Percentiles rank a stretch among this genome's conserved stretches.
These are phyloP conservation scores for Pelvicachromis taeniatus DNA, from an alignment of 2,113 vertebrate genomes.

Conservation along the genomic window DNA sequence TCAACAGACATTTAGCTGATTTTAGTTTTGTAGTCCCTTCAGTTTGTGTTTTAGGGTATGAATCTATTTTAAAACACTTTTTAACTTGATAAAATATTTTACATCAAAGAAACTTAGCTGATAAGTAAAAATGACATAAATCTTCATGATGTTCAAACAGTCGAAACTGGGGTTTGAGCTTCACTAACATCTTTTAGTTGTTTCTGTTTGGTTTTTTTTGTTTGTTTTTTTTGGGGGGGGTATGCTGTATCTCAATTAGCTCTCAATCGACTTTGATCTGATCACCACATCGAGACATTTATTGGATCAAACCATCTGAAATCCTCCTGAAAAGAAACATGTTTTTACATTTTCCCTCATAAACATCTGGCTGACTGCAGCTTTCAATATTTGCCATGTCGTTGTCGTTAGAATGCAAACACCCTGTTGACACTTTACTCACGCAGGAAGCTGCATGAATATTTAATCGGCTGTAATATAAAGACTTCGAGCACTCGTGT, in stretches of 20 bases:
- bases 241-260: no score
- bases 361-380: neutral
- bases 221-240: no score
- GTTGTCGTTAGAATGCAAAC: slow-evolving; percentile 53
- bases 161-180: neutral
- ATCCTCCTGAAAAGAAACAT: neutral
- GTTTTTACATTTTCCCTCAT: neutral
- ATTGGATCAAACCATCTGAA: neutral
- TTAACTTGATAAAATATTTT: neutral
- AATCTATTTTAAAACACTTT: neutral
- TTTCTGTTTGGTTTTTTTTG: no score
- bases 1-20: neutral
- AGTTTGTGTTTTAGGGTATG: neutral
- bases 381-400: slow-evolving; percentile 34
- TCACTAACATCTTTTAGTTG: neutral
- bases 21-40: neutral
- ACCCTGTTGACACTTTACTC: slow-evolving; percentile 53
- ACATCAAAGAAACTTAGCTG: neutral
- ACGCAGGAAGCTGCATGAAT: slow-evolving; percentile 57
- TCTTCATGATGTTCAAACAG: neutral
- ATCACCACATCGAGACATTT: neutral
- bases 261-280: neutral
- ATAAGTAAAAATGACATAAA: neutral
- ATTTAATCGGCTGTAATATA: slow-evolving; percentile 56
- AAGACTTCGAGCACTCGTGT: slow-evolving; percentile 5